Percentiles rank a stretch among this genome's conserved stretches.
Evolutionary conservation across 2,888 invertebrate genomes (phyloP).

Genomic region (Pyralis farinalis): DNA sequence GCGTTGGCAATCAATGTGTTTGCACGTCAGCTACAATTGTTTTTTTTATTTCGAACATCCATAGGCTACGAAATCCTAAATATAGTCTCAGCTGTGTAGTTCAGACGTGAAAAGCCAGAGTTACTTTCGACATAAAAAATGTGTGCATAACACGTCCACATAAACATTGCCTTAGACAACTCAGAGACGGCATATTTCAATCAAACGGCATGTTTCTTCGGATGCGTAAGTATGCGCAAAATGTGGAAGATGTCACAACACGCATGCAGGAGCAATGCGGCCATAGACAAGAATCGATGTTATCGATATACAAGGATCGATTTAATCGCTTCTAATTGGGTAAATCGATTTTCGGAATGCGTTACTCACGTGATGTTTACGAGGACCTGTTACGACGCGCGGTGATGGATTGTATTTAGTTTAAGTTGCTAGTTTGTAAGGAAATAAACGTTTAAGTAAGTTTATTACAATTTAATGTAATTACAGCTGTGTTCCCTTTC

Average conservation of each 20-base stretch:
- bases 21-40: no score
- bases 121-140: no score
- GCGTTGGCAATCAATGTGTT: no score
- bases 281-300: conserved; percentile 31
- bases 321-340: conserved; percentile 63
- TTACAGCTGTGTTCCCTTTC: conserved; percentile 5
- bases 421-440: conserved; percentile 26
- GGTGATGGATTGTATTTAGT: conserved; percentile 35
- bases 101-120: no score
- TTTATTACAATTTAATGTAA: conserved; percentile 9
- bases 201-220: conserved; percentile 17
- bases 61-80: no score
- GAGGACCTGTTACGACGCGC: conserved; percentile 34
- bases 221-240: conserved; percentile 20
- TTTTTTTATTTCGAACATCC: no score
- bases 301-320: conserved; percentile 41
- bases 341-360: conserved; percentile 53
- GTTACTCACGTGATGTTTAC: conserved; percentile 50
- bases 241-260: conserved; percentile 57
- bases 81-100: no score
- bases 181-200: conserved; percentile 30
- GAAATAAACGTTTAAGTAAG: conserved; percentile 15
- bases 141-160: no score
- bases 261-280: conserved; percentile 27
- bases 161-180: conserved; percentile 9